Evolutionary conservation across 2,888 invertebrate species (phyloP).

Genomic region (Camponotus fellah): DNA sequence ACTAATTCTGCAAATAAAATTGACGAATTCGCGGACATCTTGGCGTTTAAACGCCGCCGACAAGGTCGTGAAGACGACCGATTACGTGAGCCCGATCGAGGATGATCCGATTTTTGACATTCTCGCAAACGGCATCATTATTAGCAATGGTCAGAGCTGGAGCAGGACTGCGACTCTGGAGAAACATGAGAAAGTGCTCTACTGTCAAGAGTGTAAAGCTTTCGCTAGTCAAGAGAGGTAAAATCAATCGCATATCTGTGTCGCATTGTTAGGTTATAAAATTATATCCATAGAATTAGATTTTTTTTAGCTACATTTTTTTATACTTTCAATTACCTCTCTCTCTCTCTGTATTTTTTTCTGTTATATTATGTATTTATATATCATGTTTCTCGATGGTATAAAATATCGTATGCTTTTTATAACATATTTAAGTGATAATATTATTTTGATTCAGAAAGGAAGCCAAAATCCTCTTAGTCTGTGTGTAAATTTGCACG

Average conservation of each 20-base stretch:
- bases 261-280: conserved; percentile 17
- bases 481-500: conserved; percentile 3
- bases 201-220: conserved; percentile 82
- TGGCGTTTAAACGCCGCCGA: conserved; percentile 94
- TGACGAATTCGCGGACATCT: conserved; percentile 93
- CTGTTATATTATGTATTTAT: not conserved
- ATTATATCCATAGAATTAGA: not conserved
- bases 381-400: not conserved
- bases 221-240: conserved; percentile 80
- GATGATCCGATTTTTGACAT: conserved; percentile 92
- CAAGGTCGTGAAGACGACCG: conserved; percentile 89
- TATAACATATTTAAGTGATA: not conserved
- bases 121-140: conserved; percentile 90
- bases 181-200: conserved; percentile 79
- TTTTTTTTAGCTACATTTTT: not conserved
- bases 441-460: not conserved
- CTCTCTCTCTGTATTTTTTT: not conserved
- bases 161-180: conserved; percentile 80
- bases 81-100: conserved; percentile 82
- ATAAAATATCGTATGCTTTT: not conserved
- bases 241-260: conserved; percentile 39
- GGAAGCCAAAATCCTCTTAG: not conserved
- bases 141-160: conserved; percentile 82
- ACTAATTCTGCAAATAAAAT: conserved; percentile 82
- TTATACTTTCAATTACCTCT: not conserved